Evolutionary conservation across 2,888 invertebrate species (phyloP).

Genomic region (Gymnoscelis rufifasciata): DNA sequence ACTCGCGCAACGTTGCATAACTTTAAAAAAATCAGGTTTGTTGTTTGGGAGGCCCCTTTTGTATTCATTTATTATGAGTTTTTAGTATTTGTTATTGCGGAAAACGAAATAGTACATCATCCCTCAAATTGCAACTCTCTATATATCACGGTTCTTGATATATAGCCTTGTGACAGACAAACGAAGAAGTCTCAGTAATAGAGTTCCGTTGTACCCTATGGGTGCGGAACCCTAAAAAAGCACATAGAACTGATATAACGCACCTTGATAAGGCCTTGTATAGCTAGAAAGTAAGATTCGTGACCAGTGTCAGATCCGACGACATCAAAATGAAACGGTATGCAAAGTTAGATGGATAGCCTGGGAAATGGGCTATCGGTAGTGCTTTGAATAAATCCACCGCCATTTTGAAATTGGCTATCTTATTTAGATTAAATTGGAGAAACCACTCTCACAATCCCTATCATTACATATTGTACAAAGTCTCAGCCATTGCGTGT

Average conservation of each 20-base stretch:
- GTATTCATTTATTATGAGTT: no score
- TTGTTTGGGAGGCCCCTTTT: no score
- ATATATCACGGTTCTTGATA: no score
- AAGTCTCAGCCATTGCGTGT: not conserved
- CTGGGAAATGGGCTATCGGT: conserved; percentile 25
- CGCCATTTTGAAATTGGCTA: conserved; percentile 12
- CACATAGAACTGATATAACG: conserved; percentile 6
- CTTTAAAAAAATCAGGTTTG: no score
- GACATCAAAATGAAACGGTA: conserved; percentile 47
- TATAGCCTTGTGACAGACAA: no score
- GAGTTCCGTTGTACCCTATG: no score
- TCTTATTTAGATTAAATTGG: conserved; percentile 1
- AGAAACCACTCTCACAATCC: no score
- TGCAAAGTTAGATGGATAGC: conserved; percentile 31
- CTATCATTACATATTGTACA: not conserved
- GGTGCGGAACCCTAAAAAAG: not conserved
- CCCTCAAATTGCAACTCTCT: no score
- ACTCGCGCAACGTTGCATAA: no score
- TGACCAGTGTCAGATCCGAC: conserved; percentile 57
- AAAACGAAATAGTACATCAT: no score
- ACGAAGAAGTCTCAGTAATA: no score
- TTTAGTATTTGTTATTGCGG: no score
- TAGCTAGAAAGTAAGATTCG: conserved; percentile 65
- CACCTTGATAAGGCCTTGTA: conserved; percentile 42
- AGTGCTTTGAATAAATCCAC: conserved; percentile 14